Conservation (phyloP, 2,797 vertebrate species). For the Lepilemur septentrionalis region DNA sequence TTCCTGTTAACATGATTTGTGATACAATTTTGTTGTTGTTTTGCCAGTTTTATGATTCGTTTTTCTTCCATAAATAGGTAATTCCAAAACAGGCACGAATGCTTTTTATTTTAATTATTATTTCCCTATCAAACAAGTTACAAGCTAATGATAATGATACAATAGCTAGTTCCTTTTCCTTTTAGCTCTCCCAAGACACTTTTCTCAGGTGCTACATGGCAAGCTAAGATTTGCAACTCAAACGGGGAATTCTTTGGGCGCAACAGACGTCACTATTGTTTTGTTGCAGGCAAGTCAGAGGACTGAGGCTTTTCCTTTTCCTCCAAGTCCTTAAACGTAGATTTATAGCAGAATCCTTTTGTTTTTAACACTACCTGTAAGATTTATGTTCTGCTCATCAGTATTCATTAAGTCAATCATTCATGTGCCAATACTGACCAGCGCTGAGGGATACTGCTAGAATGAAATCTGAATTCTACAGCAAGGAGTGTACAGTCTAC, state of each 20-base stretch:
- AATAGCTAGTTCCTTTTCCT: constrained; percentile 7
- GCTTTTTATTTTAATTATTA: constrained; percentile 41
- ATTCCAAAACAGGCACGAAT: constrained; percentile 34
- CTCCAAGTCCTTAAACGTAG: neutral
- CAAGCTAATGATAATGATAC: neutral
- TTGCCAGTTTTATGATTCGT: constrained; percentile 16
- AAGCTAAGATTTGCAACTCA: neutral
- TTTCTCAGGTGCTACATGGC: neutral
- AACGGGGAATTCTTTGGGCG: neutral
- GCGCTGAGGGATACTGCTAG: neutral
- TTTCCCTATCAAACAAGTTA: neutral
- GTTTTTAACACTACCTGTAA: neutral
- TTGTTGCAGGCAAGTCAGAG: neutral
- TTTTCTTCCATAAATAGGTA: constrained; percentile 25
- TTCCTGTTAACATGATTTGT: constrained; percentile 41
- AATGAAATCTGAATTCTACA: neutral
- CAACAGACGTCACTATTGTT: neutral
- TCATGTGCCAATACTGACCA: neutral
- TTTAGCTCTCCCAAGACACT: neutral
- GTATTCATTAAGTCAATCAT: neutral
- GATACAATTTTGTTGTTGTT: constrained; percentile 28
- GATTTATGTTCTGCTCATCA: constrained; percentile 12
- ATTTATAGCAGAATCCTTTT: neutral
- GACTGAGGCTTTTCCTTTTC: neutral
- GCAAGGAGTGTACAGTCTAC: neutral